Evolutionary conservation across 2,113 vertebrate genomes (phyloP).

Genomic region (Apodemus sylvaticus): DNA sequence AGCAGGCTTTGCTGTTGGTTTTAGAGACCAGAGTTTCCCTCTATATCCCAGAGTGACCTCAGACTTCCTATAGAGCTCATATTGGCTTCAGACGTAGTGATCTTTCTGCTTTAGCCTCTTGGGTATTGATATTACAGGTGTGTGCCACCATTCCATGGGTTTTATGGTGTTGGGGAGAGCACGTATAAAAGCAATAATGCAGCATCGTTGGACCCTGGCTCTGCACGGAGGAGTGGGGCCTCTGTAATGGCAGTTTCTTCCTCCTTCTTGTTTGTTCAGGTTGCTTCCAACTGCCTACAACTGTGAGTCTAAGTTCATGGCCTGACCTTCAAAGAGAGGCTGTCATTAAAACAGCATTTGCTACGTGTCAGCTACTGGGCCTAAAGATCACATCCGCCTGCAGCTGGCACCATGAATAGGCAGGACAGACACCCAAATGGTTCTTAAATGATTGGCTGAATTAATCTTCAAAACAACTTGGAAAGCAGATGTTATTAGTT

Average conservation of each 20-base stretch:
- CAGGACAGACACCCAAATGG: neutral
- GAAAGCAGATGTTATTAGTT: neutral
- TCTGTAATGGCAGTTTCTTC: neutral
- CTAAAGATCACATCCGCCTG: neutral
- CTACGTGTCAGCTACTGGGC: neutral
- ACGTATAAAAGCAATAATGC: neutral
- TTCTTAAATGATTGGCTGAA: neutral
- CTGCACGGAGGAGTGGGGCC: neutral
- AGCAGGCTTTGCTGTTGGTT: neutral
- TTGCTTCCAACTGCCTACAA: slow-evolving; percentile 13
- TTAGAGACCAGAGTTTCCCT: neutral
- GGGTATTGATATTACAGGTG: neutral
- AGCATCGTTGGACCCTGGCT: neutral
- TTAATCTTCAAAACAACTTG: neutral
- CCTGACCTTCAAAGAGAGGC: slow-evolving; percentile 47
- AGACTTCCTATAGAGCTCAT: neutral
- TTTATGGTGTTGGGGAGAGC: neutral
- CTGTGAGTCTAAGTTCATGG: slow-evolving; percentile 11
- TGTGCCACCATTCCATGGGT: neutral
- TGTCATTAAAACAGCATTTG: neutral
- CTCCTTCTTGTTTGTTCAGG: neutral
- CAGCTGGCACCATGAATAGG: neutral
- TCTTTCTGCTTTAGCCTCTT: neutral
- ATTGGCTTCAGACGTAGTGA: neutral
- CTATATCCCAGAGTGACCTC: neutral